A percentile compares a stretch with the other conserved stretches of the same genome.
phyloP scores from a whole-genome alignment of 2,797 vertebrate genomes.

The Alosa sapidissima region DNA sequence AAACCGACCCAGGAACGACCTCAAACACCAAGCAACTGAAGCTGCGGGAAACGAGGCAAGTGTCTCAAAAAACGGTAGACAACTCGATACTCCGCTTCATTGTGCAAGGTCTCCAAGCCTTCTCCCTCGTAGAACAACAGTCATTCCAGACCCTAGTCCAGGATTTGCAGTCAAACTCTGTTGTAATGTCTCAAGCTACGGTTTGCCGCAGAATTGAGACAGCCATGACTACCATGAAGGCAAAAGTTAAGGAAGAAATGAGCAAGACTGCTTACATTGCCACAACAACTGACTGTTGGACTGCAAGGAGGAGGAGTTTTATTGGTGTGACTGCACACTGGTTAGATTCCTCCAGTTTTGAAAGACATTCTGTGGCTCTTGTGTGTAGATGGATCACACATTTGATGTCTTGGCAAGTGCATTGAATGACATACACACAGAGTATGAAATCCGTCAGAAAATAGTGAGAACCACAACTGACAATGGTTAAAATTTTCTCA shows the following conservation, averaged over 20 bases:
- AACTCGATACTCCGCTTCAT: not conserved
- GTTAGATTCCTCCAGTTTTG: slow-evolving; percentile 1
- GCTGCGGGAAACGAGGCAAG: not conserved
- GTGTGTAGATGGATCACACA: slow-evolving; percentile 10
- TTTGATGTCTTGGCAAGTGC: slow-evolving; percentile 29
- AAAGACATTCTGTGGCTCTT: slow-evolving; percentile 27
- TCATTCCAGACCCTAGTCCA: slow-evolving; percentile 22
- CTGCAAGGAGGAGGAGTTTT: slow-evolving; percentile 26
- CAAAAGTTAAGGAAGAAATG: slow-evolving; percentile 22
- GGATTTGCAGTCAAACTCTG: not conserved
- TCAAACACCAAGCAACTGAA: too few relatives aligned
- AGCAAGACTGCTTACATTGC: slow-evolving; percentile 6
- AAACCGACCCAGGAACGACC: too few relatives aligned
- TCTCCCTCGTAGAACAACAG: not conserved
- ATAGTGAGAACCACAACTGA: slow-evolving; percentile 25
- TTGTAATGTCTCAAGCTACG: slow-evolving; percentile 24
- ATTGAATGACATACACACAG: slow-evolving; percentile 27
- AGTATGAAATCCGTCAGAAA: slow-evolving; percentile 28
- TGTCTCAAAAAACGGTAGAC: too few relatives aligned
- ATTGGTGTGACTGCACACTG: too few relatives aligned
- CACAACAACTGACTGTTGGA: slow-evolving; percentile 33
- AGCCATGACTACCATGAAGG: slow-evolving; percentile 17
- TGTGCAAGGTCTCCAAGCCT: slow-evolving; percentile 17
- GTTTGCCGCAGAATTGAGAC: slow-evolving; percentile 18
- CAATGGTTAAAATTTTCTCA: too few relatives aligned